phyloP scores from a whole-genome alignment of 2,797 vertebrate species.

The Scomberomorus guttatus region DNA sequence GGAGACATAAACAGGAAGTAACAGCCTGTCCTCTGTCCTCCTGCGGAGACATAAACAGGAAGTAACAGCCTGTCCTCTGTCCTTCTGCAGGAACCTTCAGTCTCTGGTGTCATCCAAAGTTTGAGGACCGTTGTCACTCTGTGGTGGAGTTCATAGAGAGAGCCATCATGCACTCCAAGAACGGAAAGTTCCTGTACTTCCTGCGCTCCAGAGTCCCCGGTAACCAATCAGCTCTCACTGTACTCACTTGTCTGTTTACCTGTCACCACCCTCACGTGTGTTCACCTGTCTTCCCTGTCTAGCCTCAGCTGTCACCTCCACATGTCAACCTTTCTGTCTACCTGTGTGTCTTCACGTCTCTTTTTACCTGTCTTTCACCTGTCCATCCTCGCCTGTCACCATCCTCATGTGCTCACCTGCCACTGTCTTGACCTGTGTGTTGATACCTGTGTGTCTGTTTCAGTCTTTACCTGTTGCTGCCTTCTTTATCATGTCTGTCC shows the following conservation, averaged over 20 bases:
- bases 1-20: no score
- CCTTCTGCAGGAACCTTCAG: constrained; percentile 72
- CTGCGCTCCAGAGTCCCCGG: constrained; percentile 95
- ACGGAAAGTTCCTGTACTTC: constrained; percentile 97
- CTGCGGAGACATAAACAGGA: no score
- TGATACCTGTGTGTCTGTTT: no score
- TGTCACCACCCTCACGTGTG: no score
- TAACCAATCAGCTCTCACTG: constrained; percentile 58
- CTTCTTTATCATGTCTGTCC: no score
- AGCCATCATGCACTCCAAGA: constrained; percentile 97
- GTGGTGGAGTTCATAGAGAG: constrained; percentile 97
- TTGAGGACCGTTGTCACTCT: constrained; percentile 96
- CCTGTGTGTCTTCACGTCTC: background rate
- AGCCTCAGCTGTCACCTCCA: no score
- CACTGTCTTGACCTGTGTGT: background rate
- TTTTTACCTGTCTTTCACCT: background rate
- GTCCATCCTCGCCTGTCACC: no score
- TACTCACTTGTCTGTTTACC: background rate
- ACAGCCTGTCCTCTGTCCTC: no score
- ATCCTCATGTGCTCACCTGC: no score
- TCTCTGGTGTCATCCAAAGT: constrained; percentile 82
- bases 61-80: background rate
- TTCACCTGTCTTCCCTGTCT: background rate
- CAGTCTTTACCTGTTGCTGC: no score
- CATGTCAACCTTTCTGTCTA: no score